These are phyloP conservation scores for Hestina assimilis DNA, from an alignment of 1,140 invertebrate genomes.

Conservation along the genomic window DNA sequence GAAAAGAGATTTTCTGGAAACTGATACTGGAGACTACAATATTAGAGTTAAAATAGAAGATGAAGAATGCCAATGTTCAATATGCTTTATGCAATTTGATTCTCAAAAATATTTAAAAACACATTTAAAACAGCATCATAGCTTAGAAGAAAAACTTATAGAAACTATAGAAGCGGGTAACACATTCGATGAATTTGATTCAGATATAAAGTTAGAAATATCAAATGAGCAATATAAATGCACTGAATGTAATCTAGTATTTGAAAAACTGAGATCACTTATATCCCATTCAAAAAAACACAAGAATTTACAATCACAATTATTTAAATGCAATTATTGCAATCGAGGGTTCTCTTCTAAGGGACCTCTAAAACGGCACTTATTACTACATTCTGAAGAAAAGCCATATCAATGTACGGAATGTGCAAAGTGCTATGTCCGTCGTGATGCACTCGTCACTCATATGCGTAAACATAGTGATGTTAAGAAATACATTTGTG, in stretches of 20 bases:
- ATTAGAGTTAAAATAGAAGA: conserved; percentile 33
- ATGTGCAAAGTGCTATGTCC: conserved; percentile 77
- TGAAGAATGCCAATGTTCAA: conserved; percentile 44
- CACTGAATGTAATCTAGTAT: conserved; percentile 20
- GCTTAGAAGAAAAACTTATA: neutral
- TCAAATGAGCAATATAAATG: conserved; percentile 3
- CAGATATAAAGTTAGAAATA: neutral
- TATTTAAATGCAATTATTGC: conserved; percentile 55
- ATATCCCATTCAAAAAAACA: conserved; percentile 51
- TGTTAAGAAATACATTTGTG: conserved; percentile 80
- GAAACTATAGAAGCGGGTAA: neutral
- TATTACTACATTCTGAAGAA: conserved; percentile 56
- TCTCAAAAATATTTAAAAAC: conserved; percentile 47
- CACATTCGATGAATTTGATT: neutral
- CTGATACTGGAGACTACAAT: neutral
- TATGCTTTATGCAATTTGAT: conserved; percentile 51
- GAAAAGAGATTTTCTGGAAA: neutral
- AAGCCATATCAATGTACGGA: conserved; percentile 60
- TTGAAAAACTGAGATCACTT: conserved; percentile 49
- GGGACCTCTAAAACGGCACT: conserved; percentile 57
- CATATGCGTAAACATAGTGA: conserved; percentile 80
- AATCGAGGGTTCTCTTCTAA: conserved; percentile 60
- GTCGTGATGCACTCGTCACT: conserved; percentile 78
- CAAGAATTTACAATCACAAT: conserved; percentile 22
- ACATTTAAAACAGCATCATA: conserved; percentile 41